phyloP scores from a whole-genome alignment of 2,888 invertebrate species.

The Amphipyra berbera region DNA sequence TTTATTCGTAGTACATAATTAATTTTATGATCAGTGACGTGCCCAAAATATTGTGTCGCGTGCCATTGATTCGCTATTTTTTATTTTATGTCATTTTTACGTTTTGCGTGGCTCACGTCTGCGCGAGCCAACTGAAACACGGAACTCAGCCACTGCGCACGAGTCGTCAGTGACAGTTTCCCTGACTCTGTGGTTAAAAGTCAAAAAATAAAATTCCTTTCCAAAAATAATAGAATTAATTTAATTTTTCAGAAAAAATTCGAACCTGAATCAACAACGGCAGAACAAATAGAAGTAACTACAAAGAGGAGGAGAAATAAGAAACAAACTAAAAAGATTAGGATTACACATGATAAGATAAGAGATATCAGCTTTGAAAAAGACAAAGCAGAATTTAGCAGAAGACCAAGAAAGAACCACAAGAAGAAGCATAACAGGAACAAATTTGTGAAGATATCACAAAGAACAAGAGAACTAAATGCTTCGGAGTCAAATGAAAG shows the following conservation, averaged over 20 bases:
- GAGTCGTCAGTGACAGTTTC: too few species aligned
- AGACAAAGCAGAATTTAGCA: constrained; percentile 8
- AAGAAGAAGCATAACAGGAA: constrained; percentile 24
- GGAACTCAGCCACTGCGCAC: too few species aligned
- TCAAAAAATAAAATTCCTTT: too few species aligned
- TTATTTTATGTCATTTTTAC: too few species aligned
- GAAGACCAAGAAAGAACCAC: constrained; percentile 23
- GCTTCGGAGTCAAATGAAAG: constrained; percentile 41
- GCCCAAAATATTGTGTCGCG: too few species aligned
- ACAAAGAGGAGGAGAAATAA: constrained; percentile 19
- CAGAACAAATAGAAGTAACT: neutral
- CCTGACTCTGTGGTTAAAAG: too few species aligned
- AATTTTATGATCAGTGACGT: too few species aligned
- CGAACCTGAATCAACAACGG: neutral
- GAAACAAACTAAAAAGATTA: constrained; percentile 28
- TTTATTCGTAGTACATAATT: too few species aligned
- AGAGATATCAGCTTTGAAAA: constrained; percentile 6
- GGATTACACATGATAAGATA: neutral
- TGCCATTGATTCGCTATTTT: too few species aligned
- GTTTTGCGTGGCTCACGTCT: too few species aligned
- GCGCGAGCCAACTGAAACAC: too few species aligned
- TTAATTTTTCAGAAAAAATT: constrained; percentile 12
- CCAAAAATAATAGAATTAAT: too few species aligned
- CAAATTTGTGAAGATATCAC: constrained; percentile 35
- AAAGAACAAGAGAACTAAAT: constrained; percentile 21